Percentiles rank a stretch among this genome's conserved stretches.
Conservation (phyloP, 2,797 vertebrate genomes). For the Sebastiscus tertius region DNA sequence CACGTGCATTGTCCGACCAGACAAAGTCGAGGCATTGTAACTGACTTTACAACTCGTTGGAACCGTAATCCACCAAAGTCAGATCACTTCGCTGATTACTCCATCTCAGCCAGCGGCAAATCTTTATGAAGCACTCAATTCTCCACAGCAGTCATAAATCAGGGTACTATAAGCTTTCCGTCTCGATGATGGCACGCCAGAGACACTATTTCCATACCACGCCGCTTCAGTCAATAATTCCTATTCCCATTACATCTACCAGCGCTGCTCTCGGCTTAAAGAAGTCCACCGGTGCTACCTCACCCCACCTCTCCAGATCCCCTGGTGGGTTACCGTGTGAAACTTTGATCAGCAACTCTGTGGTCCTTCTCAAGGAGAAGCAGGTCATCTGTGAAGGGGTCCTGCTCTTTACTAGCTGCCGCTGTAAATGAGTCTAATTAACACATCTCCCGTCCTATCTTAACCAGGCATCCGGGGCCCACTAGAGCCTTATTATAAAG, state of each 20-base stretch:
- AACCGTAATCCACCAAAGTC: constrained; percentile 74
- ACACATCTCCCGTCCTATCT: constrained; percentile 65
- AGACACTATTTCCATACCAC: constrained; percentile 73
- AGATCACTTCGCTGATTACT: constrained; percentile 79
- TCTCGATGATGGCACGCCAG: constrained; percentile 69
- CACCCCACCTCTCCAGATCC: constrained; percentile 53
- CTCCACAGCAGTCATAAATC: constrained; percentile 77
- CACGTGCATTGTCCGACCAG: constrained; percentile 39
- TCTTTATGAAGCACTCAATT: constrained; percentile 80
- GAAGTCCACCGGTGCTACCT: constrained; percentile 32
- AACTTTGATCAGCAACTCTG: constrained; percentile 60
- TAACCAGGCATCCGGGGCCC: constrained; percentile 64
- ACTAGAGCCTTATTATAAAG: constrained; percentile 69
- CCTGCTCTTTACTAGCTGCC: constrained; percentile 61
- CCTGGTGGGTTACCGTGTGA: constrained; percentile 29
- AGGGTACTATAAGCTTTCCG: constrained; percentile 66
- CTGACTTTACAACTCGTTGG: constrained; percentile 68
- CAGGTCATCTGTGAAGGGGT: constrained; percentile 72
- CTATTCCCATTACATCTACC: constrained; percentile 59
- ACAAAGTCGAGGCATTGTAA: constrained; percentile 65
- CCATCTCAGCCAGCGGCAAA: constrained; percentile 73
- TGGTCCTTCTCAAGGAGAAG: constrained; percentile 69
- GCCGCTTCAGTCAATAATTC: constrained; percentile 67
- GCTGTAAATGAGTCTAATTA: constrained; percentile 77
- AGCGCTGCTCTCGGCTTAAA: constrained; percentile 34